Evolutionary conservation across 92 coral and sea anemone species (phyloP), one percentile per base, ranked within the genome.

Genomic region (Heteractis magnifica): DNA sequence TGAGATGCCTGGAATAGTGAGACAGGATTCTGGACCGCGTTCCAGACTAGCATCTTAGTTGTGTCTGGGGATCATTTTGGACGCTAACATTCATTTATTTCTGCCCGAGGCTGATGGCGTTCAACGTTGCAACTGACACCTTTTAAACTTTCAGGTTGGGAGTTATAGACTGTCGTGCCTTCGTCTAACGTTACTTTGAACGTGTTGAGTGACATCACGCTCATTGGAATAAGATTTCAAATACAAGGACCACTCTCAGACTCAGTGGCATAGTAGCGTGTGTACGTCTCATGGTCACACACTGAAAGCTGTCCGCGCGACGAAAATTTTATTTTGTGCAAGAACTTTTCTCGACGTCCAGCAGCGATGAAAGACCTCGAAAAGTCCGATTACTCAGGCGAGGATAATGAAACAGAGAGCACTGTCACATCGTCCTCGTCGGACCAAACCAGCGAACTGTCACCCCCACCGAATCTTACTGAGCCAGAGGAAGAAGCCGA

Each of bases 401-500:
- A 78, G 49, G 77, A 71, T 50, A 64, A 51, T 41, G 88, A 85
- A 44, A 68, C 78, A 19, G 88, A 85, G 34, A 78, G 83, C 18
- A 85, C 78, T 49, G 62, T 77, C 16, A 77, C 83, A 0, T 85
- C 88, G 8, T 85, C 88, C 49, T 76, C 81, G 0, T 85, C 88
- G 1, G 88, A 85, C 62, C 88, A 85, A 70, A 72, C 88, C 70
- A 71, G 84, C 58, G 88, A 85, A 34, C 19, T 85, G 34, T 85
- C 88, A 77, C 83, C 88, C 26, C 83, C 88, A 10, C 55, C 88
- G 60, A 78, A 78, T 62, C 70, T 77, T 56, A 85, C 83, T 5
- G 86, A 82, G 53, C 86, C 86, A 11, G 88, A 85, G 16, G 88
- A 64, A 78, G 88, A 85, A 49, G 26, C 83, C 21, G 83, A 77